Evolutionary conservation across 2,888 invertebrate species (phyloP).

Genomic region (Ypsolopha scabrella): DNA sequence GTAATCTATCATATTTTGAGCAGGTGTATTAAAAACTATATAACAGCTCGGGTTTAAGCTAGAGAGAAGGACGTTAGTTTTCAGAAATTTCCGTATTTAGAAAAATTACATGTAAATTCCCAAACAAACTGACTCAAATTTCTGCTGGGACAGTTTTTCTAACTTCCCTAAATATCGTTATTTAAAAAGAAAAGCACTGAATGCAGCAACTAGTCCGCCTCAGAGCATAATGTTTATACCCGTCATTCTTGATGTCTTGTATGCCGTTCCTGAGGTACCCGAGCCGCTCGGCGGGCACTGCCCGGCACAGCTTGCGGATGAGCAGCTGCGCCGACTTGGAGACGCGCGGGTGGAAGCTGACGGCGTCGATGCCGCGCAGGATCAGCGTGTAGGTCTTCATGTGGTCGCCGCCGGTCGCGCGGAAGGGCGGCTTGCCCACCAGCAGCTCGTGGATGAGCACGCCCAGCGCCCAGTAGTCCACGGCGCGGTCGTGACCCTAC

Average conservation of each 20-base stretch:
- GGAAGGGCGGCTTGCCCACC: constrained; percentile 90
- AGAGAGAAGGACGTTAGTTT: neutral
- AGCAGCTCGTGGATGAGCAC: constrained; percentile 89
- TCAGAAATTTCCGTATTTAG: neutral
- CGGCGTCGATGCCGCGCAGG: constrained; percentile 89
- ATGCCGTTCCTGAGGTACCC: constrained; percentile 91
- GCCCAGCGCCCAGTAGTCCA: constrained; percentile 96
- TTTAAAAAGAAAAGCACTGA: no score
- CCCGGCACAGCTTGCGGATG: constrained; percentile 87
- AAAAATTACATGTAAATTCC: neutral
- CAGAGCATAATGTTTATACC: constrained; percentile 53
- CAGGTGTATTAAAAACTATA: no score
- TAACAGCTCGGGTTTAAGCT: no score
- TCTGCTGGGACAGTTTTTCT: constrained; percentile 6
- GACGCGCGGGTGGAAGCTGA: constrained; percentile 85
- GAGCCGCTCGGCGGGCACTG: constrained; percentile 87
- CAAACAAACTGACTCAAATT: neutral
- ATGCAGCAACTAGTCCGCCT: no score
- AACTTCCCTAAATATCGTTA: no score
- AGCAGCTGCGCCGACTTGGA: constrained; percentile 83
- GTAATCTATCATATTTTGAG: no score
- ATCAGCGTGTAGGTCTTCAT: constrained; percentile 96
- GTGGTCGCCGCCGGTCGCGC: constrained; percentile 88
- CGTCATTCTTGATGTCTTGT: constrained; percentile 86
- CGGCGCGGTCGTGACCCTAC: constrained; percentile 79